Evolutionary conservation across 2,888 invertebrate species (phyloP).

Genomic region (Herminia tarsipennalis): DNA sequence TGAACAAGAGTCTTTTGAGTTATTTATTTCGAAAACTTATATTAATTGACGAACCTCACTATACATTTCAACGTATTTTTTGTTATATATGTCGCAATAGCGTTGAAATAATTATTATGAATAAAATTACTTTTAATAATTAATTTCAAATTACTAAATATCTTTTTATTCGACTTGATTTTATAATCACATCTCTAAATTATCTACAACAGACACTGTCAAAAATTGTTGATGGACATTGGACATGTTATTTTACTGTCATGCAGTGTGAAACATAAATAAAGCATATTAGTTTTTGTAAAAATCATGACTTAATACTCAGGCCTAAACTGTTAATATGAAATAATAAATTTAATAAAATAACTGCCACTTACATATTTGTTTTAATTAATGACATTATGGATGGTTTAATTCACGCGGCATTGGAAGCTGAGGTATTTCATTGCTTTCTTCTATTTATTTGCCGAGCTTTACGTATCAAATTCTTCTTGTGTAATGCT

Average conservation of each 20-base stretch:
- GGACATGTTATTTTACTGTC: slow-evolving; percentile 85
- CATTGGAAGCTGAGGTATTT: slow-evolving; percentile 85
- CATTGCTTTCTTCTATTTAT: slow-evolving; percentile 62
- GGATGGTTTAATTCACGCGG: slow-evolving; percentile 86
- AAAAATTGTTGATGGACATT: slow-evolving; percentile 81
- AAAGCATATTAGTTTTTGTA: slow-evolving; percentile 81
- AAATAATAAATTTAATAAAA: slow-evolving; percentile 73
- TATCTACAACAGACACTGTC: slow-evolving; percentile 60
- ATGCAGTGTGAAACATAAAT: slow-evolving; percentile 85
- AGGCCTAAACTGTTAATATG: slow-evolving; percentile 77
- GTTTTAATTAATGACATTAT: slow-evolving; percentile 83
- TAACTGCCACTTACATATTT: slow-evolving; percentile 74
- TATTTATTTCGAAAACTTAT: too few species aligned
- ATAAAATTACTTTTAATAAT: too few species aligned
- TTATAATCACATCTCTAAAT: slow-evolving; percentile 26
- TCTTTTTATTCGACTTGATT: too few species aligned
- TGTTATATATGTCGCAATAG: too few species aligned
- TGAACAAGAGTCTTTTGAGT: too few species aligned
- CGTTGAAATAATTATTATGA: too few species aligned
- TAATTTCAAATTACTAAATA: too few species aligned
- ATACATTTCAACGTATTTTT: too few species aligned
- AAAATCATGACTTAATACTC: slow-evolving; percentile 85
- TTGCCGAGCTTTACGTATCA: slow-evolving; percentile 43
- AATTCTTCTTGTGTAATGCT: slow-evolving; percentile 23
- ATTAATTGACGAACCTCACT: too few species aligned